These are phyloP conservation scores for Syngnathus scovelli DNA, from an alignment of 2,113 vertebrate genomes.

Conservation along the genomic window DNA sequence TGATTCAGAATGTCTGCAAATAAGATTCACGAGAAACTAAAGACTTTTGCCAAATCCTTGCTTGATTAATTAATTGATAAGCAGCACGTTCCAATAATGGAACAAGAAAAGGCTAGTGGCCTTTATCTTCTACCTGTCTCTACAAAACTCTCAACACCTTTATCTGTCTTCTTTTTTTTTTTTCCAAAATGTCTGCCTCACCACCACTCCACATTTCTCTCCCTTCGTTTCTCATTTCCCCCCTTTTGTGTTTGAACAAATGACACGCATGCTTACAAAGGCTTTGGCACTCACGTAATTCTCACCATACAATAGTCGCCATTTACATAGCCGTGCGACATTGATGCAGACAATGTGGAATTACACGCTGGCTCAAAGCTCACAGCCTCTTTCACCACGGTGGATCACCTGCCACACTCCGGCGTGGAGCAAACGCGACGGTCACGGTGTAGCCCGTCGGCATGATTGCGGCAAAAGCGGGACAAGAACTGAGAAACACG, in stretches of 20 bases:
- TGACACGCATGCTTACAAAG: constrained; percentile 54
- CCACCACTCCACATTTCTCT: constrained; percentile 25
- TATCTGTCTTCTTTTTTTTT: constrained; percentile 27
- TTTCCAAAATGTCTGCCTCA: constrained; percentile 13
- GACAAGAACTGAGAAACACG: constrained; percentile 56
- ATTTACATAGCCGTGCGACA: constrained; percentile 45
- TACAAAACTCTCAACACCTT: constrained; percentile 27
- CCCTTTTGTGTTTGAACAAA: constrained; percentile 53
- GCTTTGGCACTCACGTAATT: constrained; percentile 39
- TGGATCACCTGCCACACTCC: constrained; percentile 22
- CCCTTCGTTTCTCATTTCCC: constrained; percentile 33
- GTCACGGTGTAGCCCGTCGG: constrained; percentile 5
- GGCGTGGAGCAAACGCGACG: constrained; percentile 9
- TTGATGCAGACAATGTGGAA: constrained; percentile 62
- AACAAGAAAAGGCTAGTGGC: background rate
- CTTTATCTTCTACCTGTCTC: constrained; percentile 6
- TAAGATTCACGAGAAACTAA: background rate
- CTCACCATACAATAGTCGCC: constrained; percentile 34
- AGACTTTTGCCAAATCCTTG: background rate
- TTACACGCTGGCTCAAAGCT: constrained; percentile 30
- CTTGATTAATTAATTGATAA: constrained; percentile 7
- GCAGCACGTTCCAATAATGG: background rate
- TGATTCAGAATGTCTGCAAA: background rate
- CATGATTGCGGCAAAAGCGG: constrained; percentile 40
- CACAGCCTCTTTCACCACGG: constrained; percentile 16